phyloP scores from a whole-genome alignment of 2,888 invertebrate genomes.

The Chorisops tibialis region DNA sequence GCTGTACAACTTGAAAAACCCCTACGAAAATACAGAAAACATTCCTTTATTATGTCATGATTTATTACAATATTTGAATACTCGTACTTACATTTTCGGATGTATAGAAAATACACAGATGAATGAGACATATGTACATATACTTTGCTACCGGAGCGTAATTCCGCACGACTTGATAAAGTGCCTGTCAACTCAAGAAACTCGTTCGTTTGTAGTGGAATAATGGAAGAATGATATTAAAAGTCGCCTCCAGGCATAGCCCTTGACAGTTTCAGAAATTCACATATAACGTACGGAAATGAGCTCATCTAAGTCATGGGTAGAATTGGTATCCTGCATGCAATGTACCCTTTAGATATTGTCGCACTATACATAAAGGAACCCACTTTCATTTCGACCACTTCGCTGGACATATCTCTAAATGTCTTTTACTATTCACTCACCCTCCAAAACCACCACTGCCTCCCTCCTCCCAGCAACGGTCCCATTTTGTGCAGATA shows the following conservation, averaged over 20 bases:
- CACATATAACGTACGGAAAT: not conserved
- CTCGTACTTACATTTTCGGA: no score
- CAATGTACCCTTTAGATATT: not conserved
- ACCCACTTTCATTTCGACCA: constrained; percentile 9
- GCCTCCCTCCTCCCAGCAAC: not conserved
- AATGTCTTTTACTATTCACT: not conserved
- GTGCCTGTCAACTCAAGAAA: constrained; percentile 21
- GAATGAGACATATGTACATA: no score
- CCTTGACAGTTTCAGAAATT: constrained; percentile 16
- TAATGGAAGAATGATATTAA: constrained; percentile 20
- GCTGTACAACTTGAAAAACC: no score
- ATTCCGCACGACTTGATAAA: constrained; percentile 21
- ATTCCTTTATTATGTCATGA: no score
- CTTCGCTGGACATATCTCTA: not conserved
- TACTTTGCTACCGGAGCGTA: not conserved
- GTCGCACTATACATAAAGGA: not conserved
- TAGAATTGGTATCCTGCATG: not conserved
- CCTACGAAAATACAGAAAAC: no score
- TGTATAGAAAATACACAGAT: no score
- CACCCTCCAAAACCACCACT: not conserved
- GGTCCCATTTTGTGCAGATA: not conserved
- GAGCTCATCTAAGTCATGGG: not conserved
- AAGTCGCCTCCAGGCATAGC: constrained; percentile 18
- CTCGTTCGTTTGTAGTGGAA: constrained; percentile 18
- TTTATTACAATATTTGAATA: no score